Base-by-base conservation (phyloP, 2,888 invertebrate species). In the Mesoligia furuncula region DNA sequence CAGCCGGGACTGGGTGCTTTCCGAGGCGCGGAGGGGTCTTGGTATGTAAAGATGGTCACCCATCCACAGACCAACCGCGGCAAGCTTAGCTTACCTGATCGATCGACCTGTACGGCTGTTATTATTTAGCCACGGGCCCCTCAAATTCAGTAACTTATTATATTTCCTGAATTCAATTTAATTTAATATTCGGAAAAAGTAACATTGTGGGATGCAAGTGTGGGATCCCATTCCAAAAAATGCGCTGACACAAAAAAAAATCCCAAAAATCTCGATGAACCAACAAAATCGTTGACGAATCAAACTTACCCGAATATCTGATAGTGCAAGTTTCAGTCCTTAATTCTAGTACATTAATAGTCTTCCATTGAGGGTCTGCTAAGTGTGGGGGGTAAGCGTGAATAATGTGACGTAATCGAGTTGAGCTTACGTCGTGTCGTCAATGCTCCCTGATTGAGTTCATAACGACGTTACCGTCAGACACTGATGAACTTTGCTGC, bases 371-470 rank as follows among this genome's bases (percentile, higher is more conserved):
- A 68, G 70, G 85, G 64, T 75, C 66, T 85, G 75, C 73, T 87
- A 74, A 85, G 85, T 81, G 79, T 45, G 67, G 36, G 65, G 61
- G 70, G 77, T 85, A 90, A 93, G 92, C 91, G 92, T 87, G 92
- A 93, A 95, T 95, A 95, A 95, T 94, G 92, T 93, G 85, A 89
- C 85, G 84, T 95, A 95, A 96, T 96, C 92, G 92, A 93, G 93
- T 95, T 93, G 89, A 83, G 93, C 93, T 95, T 94, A 95, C 95
- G 91, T 93, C 93, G 92, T 90, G 91, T 92, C 94, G 93, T 95
- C 95, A 95, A 96, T 96, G 94, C 93, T 85, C 87, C 88, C 91
- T 95, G 96, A 96, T 96, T 96, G 96, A 95, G 95, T 93, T 94
- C 92, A 83, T 96, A 96, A 96, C 93, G 89, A 93, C 73, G 91